Evolutionary conservation across 2,113 vertebrate genomes (phyloP), one percentile per base, ranked within the genome.

Genomic region (Heliornis fulica): DNA sequence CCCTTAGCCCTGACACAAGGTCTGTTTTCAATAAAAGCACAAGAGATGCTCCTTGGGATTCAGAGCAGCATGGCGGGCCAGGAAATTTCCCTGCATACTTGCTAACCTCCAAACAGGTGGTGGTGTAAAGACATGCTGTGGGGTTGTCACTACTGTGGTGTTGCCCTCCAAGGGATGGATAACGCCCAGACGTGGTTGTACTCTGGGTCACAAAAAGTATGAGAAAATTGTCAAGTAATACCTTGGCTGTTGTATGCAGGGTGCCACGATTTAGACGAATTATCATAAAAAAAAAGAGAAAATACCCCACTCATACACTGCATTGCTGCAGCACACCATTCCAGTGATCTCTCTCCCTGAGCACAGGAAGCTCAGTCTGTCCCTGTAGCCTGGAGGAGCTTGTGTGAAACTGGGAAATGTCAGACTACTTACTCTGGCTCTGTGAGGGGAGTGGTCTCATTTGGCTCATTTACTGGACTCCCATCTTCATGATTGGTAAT

Each of bases 401-500:
- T 50, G 8, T 50, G 25, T 66, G 46, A 82, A 88, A 40, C 40
- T 8, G 23, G 25, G 48, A 25, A 70, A 65, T 50, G 34, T 69
- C 14, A 79, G 21, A 25, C 31, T 97, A 97, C 98, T 93, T 98
- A 99, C 98, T 99, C 98, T 3, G 98, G 98, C 95, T 99, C 98
- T 97, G 98, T 99, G 68, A 99, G 97, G 40, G 98, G 98, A 90
- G 98, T 99, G 78, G 99, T 99, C 98, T 99, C 99, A 97, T 99
- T 99, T 96, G 98, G 98, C 90, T 98, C 99, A 97, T 99, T 98
- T 94, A 98, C 98, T 90, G 98, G 98, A 71, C 98, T 98, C 66
- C 98, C 98, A 11, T 99, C 98, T 96, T 98, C 98, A 76, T 98
- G 98, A 83, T 94, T 99, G 92, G 98, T 98, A 93, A 98, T 98